phyloP scores from a whole-genome alignment of 2,888 invertebrate species.

The Caenorhabditis virilis region DNA sequence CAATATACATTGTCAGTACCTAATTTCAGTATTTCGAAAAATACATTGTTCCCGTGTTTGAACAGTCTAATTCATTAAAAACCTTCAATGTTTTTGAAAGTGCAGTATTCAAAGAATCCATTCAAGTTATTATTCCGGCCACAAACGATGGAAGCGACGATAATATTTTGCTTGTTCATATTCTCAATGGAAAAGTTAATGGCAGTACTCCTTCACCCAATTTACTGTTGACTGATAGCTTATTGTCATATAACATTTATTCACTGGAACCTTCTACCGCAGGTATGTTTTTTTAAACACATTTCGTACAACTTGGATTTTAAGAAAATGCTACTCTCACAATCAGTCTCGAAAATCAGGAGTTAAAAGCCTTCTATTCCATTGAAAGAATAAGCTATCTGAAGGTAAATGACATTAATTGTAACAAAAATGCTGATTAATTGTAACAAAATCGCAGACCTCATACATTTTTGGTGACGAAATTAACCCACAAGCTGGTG shows the following conservation, averaged over 20 bases:
- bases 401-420: constrained; percentile 8
- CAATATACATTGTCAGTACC: background rate
- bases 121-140: constrained; percentile 3
- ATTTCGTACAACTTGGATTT: too few relatives aligned
- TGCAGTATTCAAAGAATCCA: background rate
- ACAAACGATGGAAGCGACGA: constrained; percentile 5
- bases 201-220: too few relatives aligned
- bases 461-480: constrained; percentile 4
- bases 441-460: too few relatives aligned
- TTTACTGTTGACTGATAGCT: too few relatives aligned
- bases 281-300: too few relatives aligned
- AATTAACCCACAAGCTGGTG: background rate
- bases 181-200: constrained; percentile 11
- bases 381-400: constrained; percentile 14
- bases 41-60: constrained; percentile 19
- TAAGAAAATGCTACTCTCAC: too few relatives aligned
- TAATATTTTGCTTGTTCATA: constrained; percentile 8
- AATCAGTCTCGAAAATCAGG: too few relatives aligned
- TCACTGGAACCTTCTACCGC: too few relatives aligned
- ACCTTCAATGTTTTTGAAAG: constrained; percentile 25
- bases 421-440: too few relatives aligned
- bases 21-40: constrained; percentile 18
- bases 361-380: constrained; percentile 7
- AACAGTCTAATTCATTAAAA: constrained; percentile 10
- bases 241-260: too few relatives aligned